These are phyloP conservation scores for Zosterops lateralis DNA, from an alignment of 2,113 vertebrate species.

Conservation along the genomic window DNA sequence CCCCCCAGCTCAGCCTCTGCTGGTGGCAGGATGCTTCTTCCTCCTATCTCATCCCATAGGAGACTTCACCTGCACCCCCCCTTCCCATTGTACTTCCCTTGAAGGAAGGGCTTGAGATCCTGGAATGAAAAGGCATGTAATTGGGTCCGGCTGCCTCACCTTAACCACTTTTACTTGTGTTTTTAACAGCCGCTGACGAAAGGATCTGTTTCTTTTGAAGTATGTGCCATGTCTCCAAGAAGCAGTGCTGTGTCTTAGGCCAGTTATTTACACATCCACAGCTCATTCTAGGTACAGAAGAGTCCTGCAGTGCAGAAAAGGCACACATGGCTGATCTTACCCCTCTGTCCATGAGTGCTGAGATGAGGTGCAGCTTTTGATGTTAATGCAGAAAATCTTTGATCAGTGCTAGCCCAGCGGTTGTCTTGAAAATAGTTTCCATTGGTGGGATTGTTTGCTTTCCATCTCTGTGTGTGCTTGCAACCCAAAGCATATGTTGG, in stretches of 20 bases:
- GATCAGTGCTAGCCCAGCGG: not conserved
- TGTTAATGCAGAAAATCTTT: not conserved
- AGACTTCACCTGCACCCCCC: not conserved
- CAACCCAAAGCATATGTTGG: not conserved
- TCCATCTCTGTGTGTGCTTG: not conserved
- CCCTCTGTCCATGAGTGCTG: not conserved
- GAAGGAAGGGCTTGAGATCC: not conserved
- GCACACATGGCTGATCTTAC: fast-evolving
- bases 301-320: not conserved
- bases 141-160: not conserved
- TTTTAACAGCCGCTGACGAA: not conserved
- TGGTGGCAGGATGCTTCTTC: not conserved
- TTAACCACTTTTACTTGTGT: not conserved
- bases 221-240: fast-evolving
- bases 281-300: not conserved
- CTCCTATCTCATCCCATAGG: not conserved
- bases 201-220: not conserved
- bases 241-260: not conserved
- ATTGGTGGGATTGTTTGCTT: not conserved
- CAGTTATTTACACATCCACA: not conserved
- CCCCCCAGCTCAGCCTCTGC: not conserved
- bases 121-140: not conserved
- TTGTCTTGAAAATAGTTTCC: not conserved
- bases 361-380: not conserved
- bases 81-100: not conserved